Base-by-base conservation (phyloP, 2,797 vertebrate species). In the Alexandromys oeconomus region DNA sequence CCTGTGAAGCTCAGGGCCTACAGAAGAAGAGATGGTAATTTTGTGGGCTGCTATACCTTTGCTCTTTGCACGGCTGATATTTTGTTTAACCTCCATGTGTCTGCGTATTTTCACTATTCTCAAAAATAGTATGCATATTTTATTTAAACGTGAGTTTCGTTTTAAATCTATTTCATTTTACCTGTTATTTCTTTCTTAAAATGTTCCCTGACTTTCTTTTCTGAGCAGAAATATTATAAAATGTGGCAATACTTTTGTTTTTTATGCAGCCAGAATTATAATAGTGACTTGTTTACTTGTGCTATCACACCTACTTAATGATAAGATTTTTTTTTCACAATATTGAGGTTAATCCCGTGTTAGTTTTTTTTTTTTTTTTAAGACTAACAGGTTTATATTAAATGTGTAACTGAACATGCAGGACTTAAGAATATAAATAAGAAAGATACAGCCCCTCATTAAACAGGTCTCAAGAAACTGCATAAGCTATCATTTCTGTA, bases 101-200 rank as follows among this genome's bases (percentile, higher is more conserved):
- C 29, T 21, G 37, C 1, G 21, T 79, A 74, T 59, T 82, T 92
- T 87, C 13, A 61, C 51, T 6, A 69, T 27, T 87, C 69, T 81
- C 7, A 89, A 77, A 74, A 13, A 43, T 74, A 74, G 48, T 34
- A 54, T 43, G 91, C 25, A 79, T 76, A n/a, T n/a, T 11, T n/a
- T 31, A 90, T 61, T 73, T 40, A 73, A 86, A 67, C 2, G 27
- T 92, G 17, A 87, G 15, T 25, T 17, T 9, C 31, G 19, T n/a
- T 76, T 90, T 61, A 27, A 40, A 59, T 80, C 3, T 2, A 34
- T 4, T 77, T 96, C 12, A 86, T 15, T n/a, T 76, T 40, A 40
- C 61, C n/a, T 78, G 94, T 57, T 76, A 77, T 25, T 85, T 92
- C 37, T 92, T 59, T 34, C 8, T 79, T 57, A 54, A 91, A 81